These are phyloP conservation scores for Ptychoptera albimana DNA, from an alignment of 2,888 invertebrate species.

Conservation along the genomic window DNA sequence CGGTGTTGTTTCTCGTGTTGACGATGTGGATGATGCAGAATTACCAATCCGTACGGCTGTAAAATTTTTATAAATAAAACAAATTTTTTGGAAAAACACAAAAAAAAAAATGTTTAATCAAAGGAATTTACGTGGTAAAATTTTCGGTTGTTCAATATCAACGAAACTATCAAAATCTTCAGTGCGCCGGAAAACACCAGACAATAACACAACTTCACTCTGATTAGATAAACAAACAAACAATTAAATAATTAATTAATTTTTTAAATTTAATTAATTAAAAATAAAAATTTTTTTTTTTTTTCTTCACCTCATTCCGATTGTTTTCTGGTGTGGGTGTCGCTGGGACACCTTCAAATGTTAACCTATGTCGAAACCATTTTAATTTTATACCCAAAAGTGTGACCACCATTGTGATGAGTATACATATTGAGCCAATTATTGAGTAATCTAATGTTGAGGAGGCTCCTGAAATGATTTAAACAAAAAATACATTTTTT, in stretches of 20 bases:
- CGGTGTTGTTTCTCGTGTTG: conserved; percentile 4
- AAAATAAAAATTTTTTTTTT: too few species aligned
- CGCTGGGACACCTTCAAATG: conserved; percentile 12
- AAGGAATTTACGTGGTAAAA: conserved; percentile 19
- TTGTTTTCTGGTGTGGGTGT: neutral
- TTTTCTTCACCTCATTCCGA: neutral
- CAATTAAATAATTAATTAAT: neutral
- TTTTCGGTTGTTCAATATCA: conserved; percentile 18
- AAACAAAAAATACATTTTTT: too few species aligned
- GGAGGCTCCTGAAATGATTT: too few species aligned
- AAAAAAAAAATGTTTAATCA: neutral
- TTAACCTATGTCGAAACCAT: conserved; percentile 33
- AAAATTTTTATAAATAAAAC: too few species aligned
- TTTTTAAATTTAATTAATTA: neutral
- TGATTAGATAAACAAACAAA: conserved; percentile 10
- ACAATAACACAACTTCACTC: conserved; percentile 19
- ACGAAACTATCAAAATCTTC: conserved; percentile 21
- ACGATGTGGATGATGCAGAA: conserved; percentile 9
- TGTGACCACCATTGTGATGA: conserved; percentile 15
- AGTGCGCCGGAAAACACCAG: conserved; percentile 23
- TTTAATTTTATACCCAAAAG: conserved; percentile 32
- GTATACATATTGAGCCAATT: too few species aligned
- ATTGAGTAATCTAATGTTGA: too few species aligned
- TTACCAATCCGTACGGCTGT: conserved; percentile 16
- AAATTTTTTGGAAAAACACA: neutral